Evolutionary conservation across 2,888 invertebrate genomes (phyloP), one percentile per base, ranked within the genome.

Genomic region (Stenodema calcarata): DNA sequence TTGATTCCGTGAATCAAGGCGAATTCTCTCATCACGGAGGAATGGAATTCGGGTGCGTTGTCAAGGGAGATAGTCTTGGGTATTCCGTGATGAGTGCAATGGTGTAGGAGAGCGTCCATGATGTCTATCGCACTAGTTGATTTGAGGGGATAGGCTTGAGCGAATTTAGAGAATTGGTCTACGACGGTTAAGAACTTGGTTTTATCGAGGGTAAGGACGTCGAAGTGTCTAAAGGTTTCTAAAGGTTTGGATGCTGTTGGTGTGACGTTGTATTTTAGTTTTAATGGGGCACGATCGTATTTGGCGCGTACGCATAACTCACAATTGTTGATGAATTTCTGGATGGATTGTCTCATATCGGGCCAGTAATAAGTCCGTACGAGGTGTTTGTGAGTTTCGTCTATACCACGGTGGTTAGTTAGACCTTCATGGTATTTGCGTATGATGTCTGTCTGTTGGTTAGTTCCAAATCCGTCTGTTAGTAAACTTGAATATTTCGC

Each of bases 321-420:
- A 82, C 90, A 90, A 0, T 54, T 82, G 0, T 82, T 73, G 0
- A 90, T 89, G 78, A 89, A 90, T 0, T 73, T 76, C 0, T 85
- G 78, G 0, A 90, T 88, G n/a, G 90, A 35, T 1, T 35, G 27
- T 2, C 80, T 47, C 89, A 90, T 89, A 14, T 88, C 88, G 1
- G 90, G 90, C 90, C 90, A 90, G 84, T 89, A 90, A 69, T 89
- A 90, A 0, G 27, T 30, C 18, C 84, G 11, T 9, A 73, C 41
- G 3, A 84, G 18, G 16, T 75, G 50, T 27, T 44, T 28, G 27
- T 75, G 41, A 1, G 84, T 84, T 86, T 86, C 86, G 7, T 50
- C 44, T n/a, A 76, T 86, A 12, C 86, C 86, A 11, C 79, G 27
- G 41, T 82, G 86, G 44, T 69, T 70, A 0, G 81, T 82, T 54